phyloP scores from a whole-genome alignment of 2,113 vertebrate species.

The Phalacrocorax carbo region DNA sequence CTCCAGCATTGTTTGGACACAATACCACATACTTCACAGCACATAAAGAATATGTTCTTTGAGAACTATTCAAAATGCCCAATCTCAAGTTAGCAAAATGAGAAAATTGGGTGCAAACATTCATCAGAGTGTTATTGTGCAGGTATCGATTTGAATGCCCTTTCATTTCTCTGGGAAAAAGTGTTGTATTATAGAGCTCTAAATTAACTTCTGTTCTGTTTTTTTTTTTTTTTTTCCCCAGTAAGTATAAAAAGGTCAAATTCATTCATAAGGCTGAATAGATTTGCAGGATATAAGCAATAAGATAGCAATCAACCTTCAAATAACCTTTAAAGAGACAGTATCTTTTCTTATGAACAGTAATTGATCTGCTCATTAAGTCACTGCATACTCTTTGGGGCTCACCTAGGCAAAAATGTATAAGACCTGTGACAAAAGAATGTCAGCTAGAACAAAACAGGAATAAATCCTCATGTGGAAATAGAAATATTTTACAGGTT shows the following conservation, averaged over 20 bases:
- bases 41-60: slow-evolving; percentile 76
- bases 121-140: slow-evolving; percentile 92
- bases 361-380: slow-evolving; percentile 84
- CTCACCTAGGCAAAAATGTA: slow-evolving; percentile 63
- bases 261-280: slow-evolving; percentile 93
- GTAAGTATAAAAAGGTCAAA: slow-evolving; percentile 98
- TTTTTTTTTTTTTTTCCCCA: slow-evolving; percentile 72
- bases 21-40: slow-evolving; percentile 82
- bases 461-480: slow-evolving; percentile 25
- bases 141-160: slow-evolving; percentile 96
- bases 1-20: slow-evolving; percentile 91
- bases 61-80: slow-evolving; percentile 85
- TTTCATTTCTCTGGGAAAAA: slow-evolving; percentile 92
- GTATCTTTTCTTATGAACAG: slow-evolving; percentile 68
- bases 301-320: slow-evolving; percentile 92
- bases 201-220: slow-evolving; percentile 93
- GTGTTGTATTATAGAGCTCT: slow-evolving; percentile 87
- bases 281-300: slow-evolving; percentile 84
- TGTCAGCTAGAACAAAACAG: slow-evolving; percentile 42
- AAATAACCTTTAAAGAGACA: slow-evolving; percentile 87
- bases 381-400: slow-evolving; percentile 47
- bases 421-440: slow-evolving; percentile 20
- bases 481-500: not conserved
- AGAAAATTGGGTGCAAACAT: slow-evolving; percentile 94
- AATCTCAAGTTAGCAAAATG: slow-evolving; percentile 82